Evolutionary conservation across 2,888 invertebrate genomes (phyloP).

Genomic region (Drosophila borealis): DNA sequence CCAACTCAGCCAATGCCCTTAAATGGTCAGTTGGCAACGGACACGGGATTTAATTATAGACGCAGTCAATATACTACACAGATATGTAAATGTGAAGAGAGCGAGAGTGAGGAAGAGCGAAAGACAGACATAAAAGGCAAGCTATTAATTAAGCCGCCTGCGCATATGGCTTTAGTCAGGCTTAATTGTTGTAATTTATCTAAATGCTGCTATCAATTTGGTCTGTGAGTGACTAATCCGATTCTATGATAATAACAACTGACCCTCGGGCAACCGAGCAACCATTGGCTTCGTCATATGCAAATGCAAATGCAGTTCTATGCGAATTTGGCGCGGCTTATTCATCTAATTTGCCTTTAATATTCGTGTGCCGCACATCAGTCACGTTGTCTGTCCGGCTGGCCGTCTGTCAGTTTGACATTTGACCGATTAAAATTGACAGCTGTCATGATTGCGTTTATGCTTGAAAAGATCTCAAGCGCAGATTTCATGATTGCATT

Average conservation of each 20-base stretch:
- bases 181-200: constrained; percentile 76
- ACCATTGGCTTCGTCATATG: constrained; percentile 50
- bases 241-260: constrained; percentile 27
- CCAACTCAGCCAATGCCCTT: constrained; percentile 61
- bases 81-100: constrained; percentile 9
- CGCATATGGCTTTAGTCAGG: constrained; percentile 49
- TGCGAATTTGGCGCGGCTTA: constrained; percentile 55
- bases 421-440: constrained; percentile 75
- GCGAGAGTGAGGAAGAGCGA: constrained; percentile 7
- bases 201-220: constrained; percentile 67
- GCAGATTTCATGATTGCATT: constrained; percentile 45
- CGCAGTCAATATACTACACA: constrained; percentile 12
- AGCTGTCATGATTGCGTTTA: constrained; percentile 75
- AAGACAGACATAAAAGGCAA: constrained; percentile 9
- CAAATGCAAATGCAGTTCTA: constrained; percentile 67
- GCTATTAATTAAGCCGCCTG: constrained; percentile 74
- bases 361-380: constrained; percentile 45
- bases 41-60: constrained; percentile 52
- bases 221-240: constrained; percentile 45
- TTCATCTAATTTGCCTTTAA: constrained; percentile 62
- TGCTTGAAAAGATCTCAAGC: constrained; percentile 51
- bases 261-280: constrained; percentile 6
- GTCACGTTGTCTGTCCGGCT: constrained; percentile 47
- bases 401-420: constrained; percentile 47
- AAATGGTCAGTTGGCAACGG: constrained; percentile 62